phyloP scores from a whole-genome alignment of 2,888 invertebrate species.

The Drosophila stalkeri region DNA sequence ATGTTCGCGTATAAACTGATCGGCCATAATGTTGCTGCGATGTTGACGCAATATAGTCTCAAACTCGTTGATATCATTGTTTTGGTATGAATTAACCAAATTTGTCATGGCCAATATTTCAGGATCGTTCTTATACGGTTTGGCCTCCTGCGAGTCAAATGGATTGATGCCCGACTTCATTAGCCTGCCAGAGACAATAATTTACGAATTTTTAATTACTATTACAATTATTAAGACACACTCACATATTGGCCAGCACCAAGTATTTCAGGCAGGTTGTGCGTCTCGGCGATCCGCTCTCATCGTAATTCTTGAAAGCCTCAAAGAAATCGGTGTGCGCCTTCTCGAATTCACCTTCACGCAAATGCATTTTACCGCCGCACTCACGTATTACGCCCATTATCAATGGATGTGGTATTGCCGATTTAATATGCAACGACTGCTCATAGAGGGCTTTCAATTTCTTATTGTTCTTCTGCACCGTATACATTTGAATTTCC shows the following conservation, averaged over 20 bases:
- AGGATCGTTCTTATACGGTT: constrained; percentile 99
- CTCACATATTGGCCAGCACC: constrained; percentile 98
- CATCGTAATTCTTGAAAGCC: constrained; percentile 99
- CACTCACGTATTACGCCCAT: constrained; percentile 99
- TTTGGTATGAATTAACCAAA: constrained; percentile 98
- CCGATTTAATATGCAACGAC: constrained; percentile 98
- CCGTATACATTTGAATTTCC: constrained; percentile 99
- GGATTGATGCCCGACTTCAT: constrained; percentile 99
- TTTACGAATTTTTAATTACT: too few relatives aligned
- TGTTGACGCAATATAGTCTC: constrained; percentile 98
- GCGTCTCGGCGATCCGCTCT: constrained; percentile 97
- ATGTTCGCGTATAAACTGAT: constrained; percentile 99
- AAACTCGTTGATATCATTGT: constrained; percentile 99
- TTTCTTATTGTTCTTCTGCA: constrained; percentile 99
- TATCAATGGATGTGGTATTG: constrained; percentile 99
- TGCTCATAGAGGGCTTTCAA: constrained; percentile 98
- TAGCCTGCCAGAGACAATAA: constrained; percentile 87
- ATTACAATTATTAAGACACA: not conserved
- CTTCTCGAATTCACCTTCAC: constrained; percentile 99
- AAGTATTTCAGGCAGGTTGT: constrained; percentile 99
- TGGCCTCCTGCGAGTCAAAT: constrained; percentile 99
- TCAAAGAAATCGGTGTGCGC: constrained; percentile 99
- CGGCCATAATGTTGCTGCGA: constrained; percentile 98
- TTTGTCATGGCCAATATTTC: constrained; percentile 99
- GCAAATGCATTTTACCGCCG: constrained; percentile 99